Evolutionary conservation across 2,113 vertebrate species (phyloP), one percentile per base, ranked within the genome.

Genomic region (Poeciliopsis retropinna): DNA sequence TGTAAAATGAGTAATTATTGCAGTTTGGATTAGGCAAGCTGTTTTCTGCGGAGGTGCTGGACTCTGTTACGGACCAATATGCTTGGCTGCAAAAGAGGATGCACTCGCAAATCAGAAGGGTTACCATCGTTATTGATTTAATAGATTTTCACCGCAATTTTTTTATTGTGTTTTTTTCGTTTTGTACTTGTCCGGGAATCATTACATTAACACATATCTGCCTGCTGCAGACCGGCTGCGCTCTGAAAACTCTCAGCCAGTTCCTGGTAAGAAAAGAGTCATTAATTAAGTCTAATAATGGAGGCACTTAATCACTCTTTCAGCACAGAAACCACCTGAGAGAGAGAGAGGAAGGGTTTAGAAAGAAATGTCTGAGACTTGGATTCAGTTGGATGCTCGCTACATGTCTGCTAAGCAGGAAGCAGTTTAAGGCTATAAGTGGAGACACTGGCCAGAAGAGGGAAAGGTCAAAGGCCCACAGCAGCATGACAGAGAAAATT

Each of bases 1-100:
- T 85, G 76, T 85, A 87, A 89, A 87, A 88, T 86, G 68, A 88
- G 72, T 88, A 81, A 89, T 89, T 79, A 88, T 78, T 89, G 82
- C 76, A 79, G 79, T 87, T 87, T 85, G 75, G 51, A 67, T 44
- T 14, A 66, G 41, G 74, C 87, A 86, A 84, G 78, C 84, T 91
- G 88, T 81, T 87, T 60, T 44, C 71, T 83, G 72, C 80, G 84
- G 76, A 10, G 70, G 57, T 61, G 8, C 67, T 13, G 25, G 28
- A 54, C 72, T 76, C 64, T 72, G 63, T 72, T 75, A 63, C 82
- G 71, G 51, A 74, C 62, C 41, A 28, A 65, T 64, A 66, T 83
- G 66, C 62, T 69, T 67, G 32, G 12, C 51, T 39, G 57, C 63
- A 75, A 51, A 75, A 30, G 66, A 78, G 37, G 30, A 44, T 61